Percentiles rank a stretch among this genome's conserved stretches.
Evolutionary conservation across 2,888 invertebrate genomes (phyloP).

Genomic region (Germaria angustata): DNA sequence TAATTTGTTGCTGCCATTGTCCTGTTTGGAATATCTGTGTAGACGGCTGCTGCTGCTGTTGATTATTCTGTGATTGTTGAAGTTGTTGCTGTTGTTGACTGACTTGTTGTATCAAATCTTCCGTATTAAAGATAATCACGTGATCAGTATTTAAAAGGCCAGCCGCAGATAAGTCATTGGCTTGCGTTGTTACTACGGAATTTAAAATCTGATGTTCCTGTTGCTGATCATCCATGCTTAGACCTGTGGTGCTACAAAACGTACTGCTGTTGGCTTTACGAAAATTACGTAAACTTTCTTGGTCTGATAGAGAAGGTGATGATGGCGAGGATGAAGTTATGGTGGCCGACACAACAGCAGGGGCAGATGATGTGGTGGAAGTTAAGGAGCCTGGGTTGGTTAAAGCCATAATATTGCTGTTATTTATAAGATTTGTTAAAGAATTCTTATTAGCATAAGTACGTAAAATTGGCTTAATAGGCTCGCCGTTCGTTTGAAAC

Average conservation of each 20-base stretch:
- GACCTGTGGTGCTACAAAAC: conserved; percentile 52
- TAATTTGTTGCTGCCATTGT: conserved; percentile 54
- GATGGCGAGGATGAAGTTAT: conserved; percentile 33
- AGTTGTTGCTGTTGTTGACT: conserved; percentile 65
- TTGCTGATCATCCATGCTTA: conserved; percentile 47
- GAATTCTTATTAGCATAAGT: conserved; percentile 53
- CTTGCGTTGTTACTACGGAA: conserved; percentile 62
- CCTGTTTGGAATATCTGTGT: conserved; percentile 37
- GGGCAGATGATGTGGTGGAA: conserved; percentile 16
- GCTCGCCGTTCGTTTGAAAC: conserved; percentile 26
- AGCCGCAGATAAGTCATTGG: conserved; percentile 48
- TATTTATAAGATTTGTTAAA: conserved; percentile 36
- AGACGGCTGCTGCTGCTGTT: conserved; percentile 26
- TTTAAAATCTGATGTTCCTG: conserved; percentile 48
- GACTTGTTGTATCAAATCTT: conserved; percentile 64
- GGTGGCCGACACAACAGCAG: conserved; percentile 15
- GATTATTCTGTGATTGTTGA: conserved; percentile 56
- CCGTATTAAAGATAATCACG: conserved; percentile 67
- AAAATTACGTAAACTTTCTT: conserved; percentile 42
- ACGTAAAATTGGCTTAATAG: conserved; percentile 44
- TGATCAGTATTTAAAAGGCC: conserved; percentile 59
- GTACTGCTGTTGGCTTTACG: conserved; percentile 40
- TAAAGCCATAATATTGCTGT: conserved; percentile 34
- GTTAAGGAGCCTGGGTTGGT: conserved; percentile 14
- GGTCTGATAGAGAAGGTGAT: conserved; percentile 37